Percentiles rank a stretch among this genome's conserved stretches.
Evolutionary conservation across 1,140 invertebrate species (phyloP).

Genomic region (Bacillus rossius): DNA sequence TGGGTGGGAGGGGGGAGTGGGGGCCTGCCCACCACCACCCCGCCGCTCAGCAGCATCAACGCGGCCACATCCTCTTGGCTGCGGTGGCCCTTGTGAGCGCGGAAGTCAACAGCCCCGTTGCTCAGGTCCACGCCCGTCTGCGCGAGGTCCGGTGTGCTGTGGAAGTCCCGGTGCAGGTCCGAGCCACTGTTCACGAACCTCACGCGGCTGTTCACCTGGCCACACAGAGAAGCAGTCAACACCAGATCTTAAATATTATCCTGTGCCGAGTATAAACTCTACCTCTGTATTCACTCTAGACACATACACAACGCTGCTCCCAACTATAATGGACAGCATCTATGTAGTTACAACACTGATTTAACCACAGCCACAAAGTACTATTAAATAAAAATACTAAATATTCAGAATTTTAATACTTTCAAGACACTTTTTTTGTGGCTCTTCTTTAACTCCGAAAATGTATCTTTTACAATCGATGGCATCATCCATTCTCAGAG

Average conservation of each 20-base stretch:
- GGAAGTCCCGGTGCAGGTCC: slow-evolving; percentile 76
- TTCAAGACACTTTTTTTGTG: too few relatives aligned
- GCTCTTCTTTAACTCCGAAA: too few relatives aligned
- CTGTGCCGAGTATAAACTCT: background rate
- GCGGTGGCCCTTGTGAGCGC: slow-evolving; percentile 53
- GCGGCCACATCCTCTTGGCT: slow-evolving; percentile 72
- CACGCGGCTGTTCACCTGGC: slow-evolving; percentile 44
- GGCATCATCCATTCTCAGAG: too few relatives aligned
- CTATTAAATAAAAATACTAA: too few relatives aligned
- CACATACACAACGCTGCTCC: background rate
- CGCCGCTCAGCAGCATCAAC: slow-evolving; percentile 22
- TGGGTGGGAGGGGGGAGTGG: slow-evolving; percentile 60
- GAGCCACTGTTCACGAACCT: slow-evolving; percentile 47
- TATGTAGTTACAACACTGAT: too few relatives aligned
- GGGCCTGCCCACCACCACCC: slow-evolving; percentile 19
- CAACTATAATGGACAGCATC: too few relatives aligned
- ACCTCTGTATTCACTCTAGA: background rate
- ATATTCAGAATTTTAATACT: too few relatives aligned
- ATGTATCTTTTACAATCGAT: too few relatives aligned
- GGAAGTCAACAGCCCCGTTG: slow-evolving; percentile 17
- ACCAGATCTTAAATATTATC: background rate
- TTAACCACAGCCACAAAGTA: too few relatives aligned
- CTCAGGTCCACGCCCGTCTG: slow-evolving; percentile 18
- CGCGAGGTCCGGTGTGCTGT: slow-evolving; percentile 79
- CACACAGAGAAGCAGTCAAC: slow-evolving; percentile 13